Evolutionary conservation across 2,888 invertebrate species (phyloP).

Genomic region (Bellardia pandia): DNA sequence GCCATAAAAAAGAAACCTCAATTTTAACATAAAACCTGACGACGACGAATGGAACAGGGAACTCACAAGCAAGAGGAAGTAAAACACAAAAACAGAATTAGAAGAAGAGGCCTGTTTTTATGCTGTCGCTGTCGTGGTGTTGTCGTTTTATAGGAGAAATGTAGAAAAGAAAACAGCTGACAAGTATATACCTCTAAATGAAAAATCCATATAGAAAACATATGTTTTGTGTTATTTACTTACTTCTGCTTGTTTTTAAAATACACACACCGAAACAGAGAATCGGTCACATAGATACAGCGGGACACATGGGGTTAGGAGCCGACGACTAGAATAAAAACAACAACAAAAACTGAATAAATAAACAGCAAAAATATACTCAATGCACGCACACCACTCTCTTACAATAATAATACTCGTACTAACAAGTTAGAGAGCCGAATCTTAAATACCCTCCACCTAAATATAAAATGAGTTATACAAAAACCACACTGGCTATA

Average conservation of each 20-base stretch:
- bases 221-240: slow-evolving; percentile 68
- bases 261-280: slow-evolving; percentile 38
- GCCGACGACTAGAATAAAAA: slow-evolving; percentile 17
- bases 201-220: slow-evolving; percentile 65
- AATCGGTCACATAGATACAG: background rate
- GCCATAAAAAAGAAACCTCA: slow-evolving; percentile 25
- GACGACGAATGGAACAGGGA: background rate
- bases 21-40: slow-evolving; percentile 47
- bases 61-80: slow-evolving; percentile 44
- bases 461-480: too few relatives aligned
- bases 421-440: too few relatives aligned
- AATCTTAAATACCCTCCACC: too few relatives aligned
- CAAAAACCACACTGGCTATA: too few relatives aligned
- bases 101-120: slow-evolving; percentile 63
- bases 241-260: slow-evolving; percentile 30
- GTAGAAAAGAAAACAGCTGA: slow-evolving; percentile 67
- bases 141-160: slow-evolving; percentile 48
- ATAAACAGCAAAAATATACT: slow-evolving; percentile 23
- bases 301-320: background rate
- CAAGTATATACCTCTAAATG: slow-evolving; percentile 52
- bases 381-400: background rate
- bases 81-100: slow-evolving; percentile 60
- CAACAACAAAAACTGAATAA: slow-evolving; percentile 1
- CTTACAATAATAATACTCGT: background rate
- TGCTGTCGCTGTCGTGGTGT: slow-evolving; percentile 29